Evolutionary conservation across 2,797 vertebrate species (phyloP), one percentile per base, ranked within the genome.

Genomic region (Propithecus perrieri): DNA sequence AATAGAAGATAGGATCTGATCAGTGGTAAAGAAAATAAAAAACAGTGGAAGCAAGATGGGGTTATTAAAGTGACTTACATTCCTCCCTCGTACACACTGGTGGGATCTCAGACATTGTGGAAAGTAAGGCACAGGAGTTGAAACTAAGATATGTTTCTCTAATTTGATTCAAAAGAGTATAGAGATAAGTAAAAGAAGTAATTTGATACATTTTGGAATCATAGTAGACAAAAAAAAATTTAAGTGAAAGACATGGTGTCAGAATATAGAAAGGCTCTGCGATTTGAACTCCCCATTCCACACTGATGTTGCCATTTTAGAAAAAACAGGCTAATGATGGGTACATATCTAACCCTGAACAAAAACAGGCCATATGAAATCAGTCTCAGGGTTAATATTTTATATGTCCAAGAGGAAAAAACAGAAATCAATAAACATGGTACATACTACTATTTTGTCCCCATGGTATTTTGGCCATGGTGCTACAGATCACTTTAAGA

Each of bases 401-500:
- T 83, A 78, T 63, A 89, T 2, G 89, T 28, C 48, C 20, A 59
- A 65, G n/a, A 79, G 14, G 33, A 48, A 93, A 15, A 8, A 5
- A 79, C 20, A 75, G 28, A 75, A 87, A 93, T 95, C 81, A 96
- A 85, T 71, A 75, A 75, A 33, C 46, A 79, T 26, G 85, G 59
- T 33, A 69, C 3, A 5, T n/a, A 75, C 71, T 48, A 30, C 30
- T 35, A 50, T 46, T 93, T 22, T 94, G 59, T 53, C 38, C 61
- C 71, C 48, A 12, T 41, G 65, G 65, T 43, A 94, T 87, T 89
- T 84, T 79, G 67, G 13, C 30, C 59, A 75, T 4, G 10, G n/a
- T 92, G 50, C 30, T 79, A 78, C 30, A 72, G 48, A 93, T 95
- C 96, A 94, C 48, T 86, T 59, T 86, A 87, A 89, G 38, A 89